Percentiles rank a stretch among this genome's conserved stretches.
Conservation (phyloP, 2,888 invertebrate genomes). For the Scaptomyza polygonia region DNA sequence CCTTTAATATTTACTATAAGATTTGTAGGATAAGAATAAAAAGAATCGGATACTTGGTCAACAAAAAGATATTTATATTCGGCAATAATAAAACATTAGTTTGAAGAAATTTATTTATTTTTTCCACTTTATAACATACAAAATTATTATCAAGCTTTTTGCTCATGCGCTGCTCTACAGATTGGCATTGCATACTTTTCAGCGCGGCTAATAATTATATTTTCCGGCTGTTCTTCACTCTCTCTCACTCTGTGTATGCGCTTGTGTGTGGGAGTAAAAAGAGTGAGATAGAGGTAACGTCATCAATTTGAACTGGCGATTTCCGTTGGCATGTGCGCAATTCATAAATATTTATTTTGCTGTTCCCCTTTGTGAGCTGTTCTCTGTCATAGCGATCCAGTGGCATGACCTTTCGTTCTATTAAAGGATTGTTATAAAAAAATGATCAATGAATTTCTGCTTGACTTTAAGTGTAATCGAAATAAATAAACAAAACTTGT, state of each 20-base stretch:
- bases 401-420: constrained; percentile 41
- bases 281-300: constrained; percentile 49
- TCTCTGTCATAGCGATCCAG: constrained; percentile 43
- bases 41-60: too few relatives aligned
- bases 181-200: constrained; percentile 58
- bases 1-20: not conserved
- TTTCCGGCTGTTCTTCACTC: constrained; percentile 15
- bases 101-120: too few relatives aligned
- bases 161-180: constrained; percentile 1
- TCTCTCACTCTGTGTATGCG: constrained; percentile 1
- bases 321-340: constrained; percentile 65
- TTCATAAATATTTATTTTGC: constrained; percentile 71
- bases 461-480: constrained; percentile 63
- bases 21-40: constrained; percentile 5
- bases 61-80: too few relatives aligned
- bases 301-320: constrained; percentile 62
- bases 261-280: constrained; percentile 19
- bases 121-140: not conserved
- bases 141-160: constrained; percentile 3
- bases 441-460: constrained; percentile 65
- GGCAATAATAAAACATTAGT: too few relatives aligned
- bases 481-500: constrained; percentile 62
- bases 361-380: constrained; percentile 40
- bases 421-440: constrained; percentile 45
- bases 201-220: constrained; percentile 27